Base-by-base conservation (phyloP, 2,113 vertebrate species). In the Alethe castanea region DNA sequence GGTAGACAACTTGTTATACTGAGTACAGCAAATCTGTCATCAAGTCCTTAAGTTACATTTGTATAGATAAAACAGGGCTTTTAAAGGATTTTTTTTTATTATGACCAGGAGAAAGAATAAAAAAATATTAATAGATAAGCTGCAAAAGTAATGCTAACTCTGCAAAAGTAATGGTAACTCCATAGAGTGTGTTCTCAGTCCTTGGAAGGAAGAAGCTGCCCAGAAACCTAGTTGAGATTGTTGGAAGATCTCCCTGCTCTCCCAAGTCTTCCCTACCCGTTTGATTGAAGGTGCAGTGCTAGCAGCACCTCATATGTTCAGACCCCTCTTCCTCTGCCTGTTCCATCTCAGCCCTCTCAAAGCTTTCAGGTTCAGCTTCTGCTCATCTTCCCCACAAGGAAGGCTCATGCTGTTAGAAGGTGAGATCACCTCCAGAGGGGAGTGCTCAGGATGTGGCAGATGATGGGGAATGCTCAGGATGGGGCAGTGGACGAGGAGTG, bases 11-110 rank as follows among this genome's bases (percentile, higher is more conserved):
- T 71, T 66, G 7, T 48, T 69, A 44, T 19, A 53, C 1, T 38
- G 15, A 45, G 10, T 62, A 52, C 6, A 80, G 25, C 5, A 82
- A 82, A 82, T 38, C 11, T 71, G 22, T 26, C 29, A 60, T 23
- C 23, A 82, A 36, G 23, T 1, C 4, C 54, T 82, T 54, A 71
- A 76, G 10, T 56, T 84, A 56, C 50, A 14, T 70, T 79, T 66
- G 1, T 31, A 59, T 12, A 57, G 11, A 26, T 31, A 16, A 44
- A 61, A 65, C 1, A 2, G 2, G 0, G 0, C 4, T 20, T 79
- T 52, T 14, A 42, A 38, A 38, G 1, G 5, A 6, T 23, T 53
- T 31, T 62, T 60, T 79, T 65, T 62, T 0, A 0, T 52, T 5
- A 59, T 29, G 8, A 28, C 2, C 1, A 33, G 5, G 13, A 84